Evolutionary conservation across 2,888 invertebrate genomes (phyloP), one percentile per base, ranked within the genome.

Genomic region (Clepsis dumicolana): DNA sequence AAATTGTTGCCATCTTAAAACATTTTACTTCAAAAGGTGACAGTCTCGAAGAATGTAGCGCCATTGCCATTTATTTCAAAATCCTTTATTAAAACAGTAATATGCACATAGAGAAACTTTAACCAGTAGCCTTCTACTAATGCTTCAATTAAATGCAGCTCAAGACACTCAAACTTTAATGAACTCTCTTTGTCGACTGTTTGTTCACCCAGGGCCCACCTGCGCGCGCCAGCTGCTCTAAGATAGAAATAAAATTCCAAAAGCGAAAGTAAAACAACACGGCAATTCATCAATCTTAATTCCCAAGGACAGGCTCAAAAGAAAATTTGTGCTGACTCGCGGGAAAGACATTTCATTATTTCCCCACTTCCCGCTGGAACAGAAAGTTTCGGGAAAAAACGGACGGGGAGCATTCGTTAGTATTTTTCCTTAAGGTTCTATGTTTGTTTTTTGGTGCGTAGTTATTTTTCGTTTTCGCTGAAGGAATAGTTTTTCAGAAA

Each of bases 291-390:
- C 87, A 88, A 87, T 87, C 87, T 86, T 85, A 83, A 88, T 88
- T 88, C 82, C 65, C 75, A 61, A 73, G 77, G 86, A 86, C 87
- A 83, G 80, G 82, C 80, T 85, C 83, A 85, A 87, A 88, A 86
- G 82, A 86, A 68, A 80, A 81, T 82, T 86, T 86, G 85, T 84
- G 75, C 74, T 75, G 74, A 77, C 72, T 78, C 75, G 77, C 73
- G 61, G 63, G 73, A 74, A 65, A 75, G 80, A 80, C 80, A 71
- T 84, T 83, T 79, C 76, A 77, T 82, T 84, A 84, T 84, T 83
- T 74, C 71, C 74, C 25, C 65, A 56, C 65, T 73, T 69, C 53
- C 64, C 64, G 68, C 73, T 72, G 73, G 73, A 74, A 74, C 71
- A 52, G 64, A 68, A 68, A 53, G 18, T 63, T 68, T 53, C 16